Evolutionary conservation across 2,797 vertebrate species (phyloP), one percentile per base, ranked within the genome.

Genomic region (Propithecus perrieri): DNA sequence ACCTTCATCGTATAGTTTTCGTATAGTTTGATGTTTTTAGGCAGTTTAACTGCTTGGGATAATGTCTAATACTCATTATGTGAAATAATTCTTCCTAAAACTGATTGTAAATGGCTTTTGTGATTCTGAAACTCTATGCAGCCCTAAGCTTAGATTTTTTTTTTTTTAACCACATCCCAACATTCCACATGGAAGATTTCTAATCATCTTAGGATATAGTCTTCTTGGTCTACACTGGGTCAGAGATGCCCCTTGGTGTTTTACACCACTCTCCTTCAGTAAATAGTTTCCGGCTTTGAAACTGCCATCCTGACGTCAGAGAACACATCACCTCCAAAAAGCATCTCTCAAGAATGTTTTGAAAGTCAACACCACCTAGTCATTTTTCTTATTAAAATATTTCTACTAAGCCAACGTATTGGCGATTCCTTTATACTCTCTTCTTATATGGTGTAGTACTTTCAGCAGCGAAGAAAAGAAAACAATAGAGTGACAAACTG

Each of bases 41-140:
- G 84, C 7, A 5, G 13, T 61, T 75, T 69, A 83, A 0, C 65
- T 81, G 74, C 89, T 65, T 85, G 18, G 46, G 11, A 85, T 86
- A 61, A 75, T 46, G 9, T 43, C 61, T 95, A 43, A 63, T 71
- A 48, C 15, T 5, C 38, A 30, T 12, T 35, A 71, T 50, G 17
- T 92, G 35, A 88, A 84, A 76, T 76, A 80, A 48, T 57, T 74
- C 26, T 95, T 96, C 53, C 57, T 71, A 41, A 96, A 61, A 78
- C n/a, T 53, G 80, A 75, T 18, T 65, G 28, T 7, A 33, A 86
- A 59, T 89, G 30, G 24, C 61, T 83, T 92, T 95, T 84, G n/a
- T 76, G 53, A 72, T 94, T 89, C 72, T 57, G 55, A 15, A 50
- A 72, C 67, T 59, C 67, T 38, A 4, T 85, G 7, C 63, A 69